Base-by-base conservation (phyloP, 2,888 invertebrate genomes). In the Anthophora plumipes region DNA sequence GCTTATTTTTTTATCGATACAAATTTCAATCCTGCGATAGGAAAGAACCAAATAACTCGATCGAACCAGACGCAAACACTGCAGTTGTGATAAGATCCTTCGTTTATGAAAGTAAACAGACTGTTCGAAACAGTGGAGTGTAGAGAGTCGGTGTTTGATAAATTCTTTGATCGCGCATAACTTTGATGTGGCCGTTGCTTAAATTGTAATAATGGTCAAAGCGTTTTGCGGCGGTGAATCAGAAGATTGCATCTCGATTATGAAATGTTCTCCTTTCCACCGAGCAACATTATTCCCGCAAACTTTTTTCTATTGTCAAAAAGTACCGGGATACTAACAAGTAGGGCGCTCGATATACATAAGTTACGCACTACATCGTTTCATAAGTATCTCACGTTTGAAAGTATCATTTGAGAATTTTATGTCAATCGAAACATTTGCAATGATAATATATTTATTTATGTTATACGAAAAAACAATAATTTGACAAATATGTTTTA, bases 21-120 rank as follows among this genome's bases (percentile, higher is more conserved):
- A 9, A 2, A 61, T 75, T 39, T 67, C 59, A 20, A 52, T 54
- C n/a, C 9, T n/a, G 25, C 0, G 54, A 57, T 20, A 22, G n/a
- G n/a, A 50, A 39, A 25, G 14, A 14, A 46, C 31, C 1, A 31
- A 31, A 31, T 8, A 37, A 55, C 39, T 63, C 25, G 2, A 48
- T 60, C 46, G 20, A 64, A 39, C 52, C 7, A 37, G 50, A 22
- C 22, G 9, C 20, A 59, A 59, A 20, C 12, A 46, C 46, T 7
- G n/a, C 25, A 31, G 31, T 20, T 22, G 31, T 31, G 31, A 31
- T 48, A 63, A 63, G n/a, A n/a, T 20, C 1, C 0, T 12, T 6
- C 37, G 9, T 39, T 69, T 48, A 57, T 48, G 46, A 43, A 55
- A 46, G 43, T 43, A 41, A 14, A 57, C 46, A 8, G 55, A 14